Base-by-base conservation (phyloP, 2,888 invertebrate genomes). In the Trichopoda pennipes region DNA sequence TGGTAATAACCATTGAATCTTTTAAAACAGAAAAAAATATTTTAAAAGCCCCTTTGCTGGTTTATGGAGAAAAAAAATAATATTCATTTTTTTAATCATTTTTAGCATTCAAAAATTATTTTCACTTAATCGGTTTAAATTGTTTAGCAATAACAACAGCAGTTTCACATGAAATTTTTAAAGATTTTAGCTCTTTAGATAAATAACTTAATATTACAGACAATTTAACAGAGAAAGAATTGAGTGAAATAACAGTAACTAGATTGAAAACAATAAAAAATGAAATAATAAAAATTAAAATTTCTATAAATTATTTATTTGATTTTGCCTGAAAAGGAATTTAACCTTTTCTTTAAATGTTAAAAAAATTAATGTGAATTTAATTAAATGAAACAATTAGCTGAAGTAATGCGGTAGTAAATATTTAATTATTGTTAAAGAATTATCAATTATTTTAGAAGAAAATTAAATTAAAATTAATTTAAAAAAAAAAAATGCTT, bases 391-490 rank as follows among this genome's bases (percentile, higher is more conserved):
- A 17, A 32, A 14, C 47, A 73, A 64, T 56, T 73, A 56, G 9
- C 14, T 42, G 14, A n/a, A 73, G 63, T 47, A 74, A 64, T 74
- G 73, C 73, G 73, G 73, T 74, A 74, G 73, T 64, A 32, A 47
- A 63, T 49, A 49, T 49, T 44, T 55, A 21, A 35, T 49, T 42
- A 60, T 14, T 44, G 14, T 60, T 42, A 42, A 3, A 61, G 23
- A 19, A 61, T 21, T 44, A 2, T 8, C 23, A 21, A 21, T 21
- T 16, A 61, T 19, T 21, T 60, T 16, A 21, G 7, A 38, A 21
- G 4, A 53, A 6, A 53, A 9, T 4, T 21, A 21, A 53, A 53
- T 23, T 14, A 23, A 17, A 9, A 49, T n/a, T 16, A n/a, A 44
- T n/a, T n/a, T n/a, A n/a, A 6, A 16, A 38, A 2, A 38, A 38